Conservation (phyloP, 2,113 vertebrate species). For the Rhineura floridana region DNA sequence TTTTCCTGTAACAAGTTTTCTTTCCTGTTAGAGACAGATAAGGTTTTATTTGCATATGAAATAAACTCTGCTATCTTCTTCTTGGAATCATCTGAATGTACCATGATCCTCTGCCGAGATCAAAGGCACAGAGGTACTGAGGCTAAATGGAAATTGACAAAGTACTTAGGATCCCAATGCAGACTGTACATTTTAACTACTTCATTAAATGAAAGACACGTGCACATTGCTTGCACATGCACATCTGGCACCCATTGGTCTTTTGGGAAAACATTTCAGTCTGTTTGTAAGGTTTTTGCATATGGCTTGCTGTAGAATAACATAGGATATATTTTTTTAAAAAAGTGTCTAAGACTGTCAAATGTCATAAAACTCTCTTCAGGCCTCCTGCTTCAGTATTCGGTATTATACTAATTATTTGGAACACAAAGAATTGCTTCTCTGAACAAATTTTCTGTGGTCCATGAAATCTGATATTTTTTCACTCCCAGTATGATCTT, state of each 20-base stretch:
- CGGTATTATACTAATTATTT: slow-evolving; percentile 27
- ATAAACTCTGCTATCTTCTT: slow-evolving; percentile 59
- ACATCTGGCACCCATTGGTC: slow-evolving; percentile 41
- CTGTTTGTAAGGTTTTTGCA: slow-evolving; percentile 22
- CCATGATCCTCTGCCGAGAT: slow-evolving; percentile 65
- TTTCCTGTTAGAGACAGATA: slow-evolving; percentile 55
- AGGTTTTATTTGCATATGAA: slow-evolving; percentile 62
- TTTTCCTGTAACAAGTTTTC: slow-evolving; percentile 46
- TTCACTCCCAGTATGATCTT: not conserved
- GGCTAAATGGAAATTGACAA: slow-evolving; percentile 61
- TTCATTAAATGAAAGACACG: slow-evolving; percentile 59
- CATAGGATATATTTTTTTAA: too few species aligned
- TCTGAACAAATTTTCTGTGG: slow-evolving; percentile 40
- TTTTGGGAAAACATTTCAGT: slow-evolving; percentile 55
- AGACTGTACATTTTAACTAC: slow-evolving; percentile 51
- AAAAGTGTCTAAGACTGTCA: slow-evolving; percentile 30
- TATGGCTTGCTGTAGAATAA: slow-evolving; percentile 34
- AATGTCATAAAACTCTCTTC: slow-evolving; percentile 24
- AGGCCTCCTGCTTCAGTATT: slow-evolving; percentile 36
- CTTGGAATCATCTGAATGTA: slow-evolving; percentile 66
- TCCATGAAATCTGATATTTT: slow-evolving; percentile 19
- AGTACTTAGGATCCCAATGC: slow-evolving; percentile 53
- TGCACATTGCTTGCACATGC: not conserved
- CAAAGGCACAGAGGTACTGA: slow-evolving; percentile 57
- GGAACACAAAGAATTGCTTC: slow-evolving; percentile 37